Evolutionary conservation across 2,888 invertebrate genomes (phyloP).

Genomic region (Sinohyriopsis cumingii): DNA sequence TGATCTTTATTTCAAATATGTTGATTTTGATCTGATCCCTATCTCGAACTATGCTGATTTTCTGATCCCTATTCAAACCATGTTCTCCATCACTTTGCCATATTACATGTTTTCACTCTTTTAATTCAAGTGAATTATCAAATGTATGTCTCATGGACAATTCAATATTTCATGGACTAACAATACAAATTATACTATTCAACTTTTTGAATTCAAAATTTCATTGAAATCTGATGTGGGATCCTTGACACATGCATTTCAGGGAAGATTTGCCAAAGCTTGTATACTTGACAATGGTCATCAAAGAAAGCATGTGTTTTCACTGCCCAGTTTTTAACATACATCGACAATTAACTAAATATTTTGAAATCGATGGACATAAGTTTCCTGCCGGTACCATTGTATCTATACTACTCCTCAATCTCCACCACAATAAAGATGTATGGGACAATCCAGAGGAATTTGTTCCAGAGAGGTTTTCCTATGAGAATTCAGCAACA

Average conservation of each 20-base stretch:
- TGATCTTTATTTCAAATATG: too few relatives aligned
- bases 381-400: constrained; percentile 39
- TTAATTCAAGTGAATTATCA: too few relatives aligned
- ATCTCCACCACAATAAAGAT: constrained; percentile 40
- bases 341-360: constrained; percentile 38
- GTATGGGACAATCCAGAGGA: constrained; percentile 15
- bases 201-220: too few relatives aligned
- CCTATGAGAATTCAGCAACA: constrained; percentile 12
- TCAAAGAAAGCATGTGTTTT: constrained; percentile 54
- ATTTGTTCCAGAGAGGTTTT: constrained; percentile 21
- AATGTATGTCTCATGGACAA: too few relatives aligned
- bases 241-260: neutral
- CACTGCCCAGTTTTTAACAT: constrained; percentile 52
- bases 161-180: too few relatives aligned
- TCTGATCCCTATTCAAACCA: too few relatives aligned
- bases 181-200: too few relatives aligned
- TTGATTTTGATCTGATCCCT: too few relatives aligned
- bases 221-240: too few relatives aligned
- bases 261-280: constrained; percentile 53
- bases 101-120: too few relatives aligned
- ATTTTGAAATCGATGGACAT: constrained; percentile 45
- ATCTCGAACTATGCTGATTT: too few relatives aligned
- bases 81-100: too few relatives aligned
- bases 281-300: constrained; percentile 37
- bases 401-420: constrained; percentile 36